Base-by-base conservation (phyloP, 2,888 invertebrate genomes). In the Standfussiana lucernea region DNA sequence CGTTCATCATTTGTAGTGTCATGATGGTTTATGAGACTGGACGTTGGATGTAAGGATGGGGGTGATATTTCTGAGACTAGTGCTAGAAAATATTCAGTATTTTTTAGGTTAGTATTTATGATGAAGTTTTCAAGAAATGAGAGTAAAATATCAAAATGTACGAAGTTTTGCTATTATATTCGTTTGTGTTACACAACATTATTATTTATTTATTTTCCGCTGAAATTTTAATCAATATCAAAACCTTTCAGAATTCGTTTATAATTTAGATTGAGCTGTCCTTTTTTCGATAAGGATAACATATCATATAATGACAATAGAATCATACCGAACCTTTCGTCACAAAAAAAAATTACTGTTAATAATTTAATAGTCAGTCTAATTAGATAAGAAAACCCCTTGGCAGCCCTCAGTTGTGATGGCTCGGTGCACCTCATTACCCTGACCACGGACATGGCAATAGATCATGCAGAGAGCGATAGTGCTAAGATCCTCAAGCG, bases 381-480 rank as follows among this genome's bases (percentile, higher is more conserved):
- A 82, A 72, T 74, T 64, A 62, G 68, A 66, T 24, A 72, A 56
- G 28, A 40, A 67, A 68, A 24, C 45, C 62, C n/a, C 53, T 77
- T 84, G 89, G 75, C 88, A 88, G 74, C 88, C 88, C 89, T 88
- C 73, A 80, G 45, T 53, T 86, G 80, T 88, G 93, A 91, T 92
- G 93, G 92, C 93, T 93, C 92, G 90, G 91, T 94, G 93, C 95
- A 93, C 86, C 89, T 91, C 91, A 89, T 91, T 91, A 91, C 86
- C 86, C 86, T 88, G 84, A 88, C 89, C 90, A 90, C 89, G 83
- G 89, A 90, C 90, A 92, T 83, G 92, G 90, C 91, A 92, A 95
- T 95, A 95, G 95, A 96, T 96, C 95, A 95, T 95, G 93, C 93
- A 92, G 93, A 92, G 87, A 92, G 87, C 92, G 96, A 96, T 95